Base-by-base conservation (phyloP, 2,888 invertebrate species). In the Prosapia bicincta region DNA sequence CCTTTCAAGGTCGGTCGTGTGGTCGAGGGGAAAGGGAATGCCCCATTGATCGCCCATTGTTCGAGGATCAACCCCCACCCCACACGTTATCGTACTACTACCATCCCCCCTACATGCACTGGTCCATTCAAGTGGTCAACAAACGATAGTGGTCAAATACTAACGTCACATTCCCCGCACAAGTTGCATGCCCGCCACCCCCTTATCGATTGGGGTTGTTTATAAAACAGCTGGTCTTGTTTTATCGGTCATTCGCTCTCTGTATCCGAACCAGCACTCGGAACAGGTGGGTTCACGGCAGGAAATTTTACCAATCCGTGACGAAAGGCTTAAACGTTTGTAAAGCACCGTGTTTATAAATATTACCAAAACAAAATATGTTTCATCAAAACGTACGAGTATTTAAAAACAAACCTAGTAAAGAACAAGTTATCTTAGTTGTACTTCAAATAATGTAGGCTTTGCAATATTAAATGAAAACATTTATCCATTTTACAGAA, bases 71-170 rank as follows among this genome's bases (percentile, higher is more conserved):
- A 10, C 23, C 69, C 69, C 43, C 32, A 15, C 72, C 20, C 54
- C 9, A 28, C 72, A 23, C 38, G 26, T n/a, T 32, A 15, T 43
- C 24, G 69, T 74, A 54, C 69, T 74, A 74, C 74, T 74, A 74
- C 65, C 74, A 69, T 30, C 65, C n/a, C 68, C 66, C 74, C 54
- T 13, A 54, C 54, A 54, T 54, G 54, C 54, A 20, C 54, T 54
- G 54, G 54, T 54, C 54, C 54, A 54, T 54, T 54, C 54, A 54
- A 54, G 54, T 54, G 54, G 54, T 54, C 54, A 54, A 54, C 54
- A 54, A 54, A 54, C 54, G 54, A 54, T 54, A 54, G 54, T 54
- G 54, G 54, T 54, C 54, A 54, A 54, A 54, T 54, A 54, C 54
- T 54, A 54, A 54, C 54, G 20, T 54, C 54, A 54, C n/a, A 20